phyloP scores from a whole-genome alignment of 2,888 invertebrate genomes.

The Proisotoma minuta region DNA sequence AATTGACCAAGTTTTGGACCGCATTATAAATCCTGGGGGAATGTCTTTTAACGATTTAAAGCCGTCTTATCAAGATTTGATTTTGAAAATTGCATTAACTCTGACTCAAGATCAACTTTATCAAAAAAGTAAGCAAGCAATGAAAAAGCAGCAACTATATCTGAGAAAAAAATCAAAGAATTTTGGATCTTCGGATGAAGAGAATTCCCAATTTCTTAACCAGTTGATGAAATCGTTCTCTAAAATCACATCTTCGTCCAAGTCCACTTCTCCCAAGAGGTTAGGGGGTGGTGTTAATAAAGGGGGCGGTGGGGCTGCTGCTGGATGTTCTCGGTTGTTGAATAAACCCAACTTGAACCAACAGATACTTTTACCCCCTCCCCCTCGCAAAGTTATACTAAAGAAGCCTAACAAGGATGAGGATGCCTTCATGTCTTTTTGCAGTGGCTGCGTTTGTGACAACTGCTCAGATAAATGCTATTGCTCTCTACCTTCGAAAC shows the following conservation, averaged over 20 bases:
- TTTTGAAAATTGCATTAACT: slow-evolving; percentile 78
- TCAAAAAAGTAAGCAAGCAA: slow-evolving; percentile 81
- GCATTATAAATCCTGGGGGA: slow-evolving; percentile 84
- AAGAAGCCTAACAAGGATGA: slow-evolving; percentile 38
- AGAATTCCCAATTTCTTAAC: slow-evolving; percentile 45
- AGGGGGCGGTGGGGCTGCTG: neutral
- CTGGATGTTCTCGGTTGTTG: neutral
- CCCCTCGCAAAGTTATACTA: slow-evolving; percentile 35
- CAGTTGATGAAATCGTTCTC: slow-evolving; percentile 46
- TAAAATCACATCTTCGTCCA: slow-evolving; percentile 38
- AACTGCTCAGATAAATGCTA: slow-evolving; percentile 75
- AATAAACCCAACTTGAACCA: neutral
- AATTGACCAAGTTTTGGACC: slow-evolving; percentile 57
- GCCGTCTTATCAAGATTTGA: slow-evolving; percentile 84
- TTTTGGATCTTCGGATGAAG: slow-evolving; percentile 32
- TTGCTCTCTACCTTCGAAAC: slow-evolving; percentile 58
- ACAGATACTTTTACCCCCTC: neutral
- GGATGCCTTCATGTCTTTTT: slow-evolving; percentile 51
- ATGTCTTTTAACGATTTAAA: slow-evolving; percentile 87
- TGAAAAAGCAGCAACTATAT: slow-evolving; percentile 68
- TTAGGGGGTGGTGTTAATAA: neutral
- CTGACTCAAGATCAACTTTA: slow-evolving; percentile 88
- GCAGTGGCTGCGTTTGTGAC: slow-evolving; percentile 80
- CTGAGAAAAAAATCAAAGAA: slow-evolving; percentile 19
- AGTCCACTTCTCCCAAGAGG: neutral